Percentiles rank a stretch among this genome's conserved stretches.
phyloP scores from a whole-genome alignment of 2,797 vertebrate genomes.

The Carcharodon carcharias region DNA sequence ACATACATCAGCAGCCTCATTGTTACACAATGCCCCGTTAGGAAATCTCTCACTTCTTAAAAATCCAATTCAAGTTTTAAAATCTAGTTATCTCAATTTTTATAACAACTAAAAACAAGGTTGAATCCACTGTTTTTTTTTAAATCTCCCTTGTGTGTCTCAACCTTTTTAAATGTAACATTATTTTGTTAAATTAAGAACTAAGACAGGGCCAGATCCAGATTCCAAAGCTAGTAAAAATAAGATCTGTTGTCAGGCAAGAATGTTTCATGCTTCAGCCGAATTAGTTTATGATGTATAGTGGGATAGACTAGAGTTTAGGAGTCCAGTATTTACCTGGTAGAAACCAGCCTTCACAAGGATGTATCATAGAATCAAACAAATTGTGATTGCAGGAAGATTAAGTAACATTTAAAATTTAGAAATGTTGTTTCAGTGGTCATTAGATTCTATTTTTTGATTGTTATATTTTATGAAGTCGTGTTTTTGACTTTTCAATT shows the following conservation, averaged over 20 bases:
- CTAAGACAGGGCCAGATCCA: neutral
- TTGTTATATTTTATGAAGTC: neutral
- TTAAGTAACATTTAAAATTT: neutral
- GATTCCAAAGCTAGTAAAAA: neutral
- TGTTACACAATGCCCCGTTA: neutral
- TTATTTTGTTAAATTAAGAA: neutral
- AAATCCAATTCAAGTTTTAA: neutral
- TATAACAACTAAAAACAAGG: neutral
- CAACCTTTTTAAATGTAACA: neutral
- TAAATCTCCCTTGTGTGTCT: neutral
- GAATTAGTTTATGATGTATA: neutral
- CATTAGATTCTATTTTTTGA: neutral
- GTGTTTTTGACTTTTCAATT: neutral
- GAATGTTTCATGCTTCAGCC: neutral
- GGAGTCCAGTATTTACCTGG: neutral
- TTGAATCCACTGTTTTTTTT: neutral
- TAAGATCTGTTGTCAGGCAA: neutral
- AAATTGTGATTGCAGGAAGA: neutral
- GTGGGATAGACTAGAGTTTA: neutral
- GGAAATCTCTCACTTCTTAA: neutral
- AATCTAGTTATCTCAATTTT: neutral
- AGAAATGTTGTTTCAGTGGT: neutral
- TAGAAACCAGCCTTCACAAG: neutral
- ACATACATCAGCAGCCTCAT: neutral
- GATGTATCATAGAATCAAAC: neutral